Conservation (phyloP, 2,113 vertebrate genomes). For the Pipa parva region DNA sequence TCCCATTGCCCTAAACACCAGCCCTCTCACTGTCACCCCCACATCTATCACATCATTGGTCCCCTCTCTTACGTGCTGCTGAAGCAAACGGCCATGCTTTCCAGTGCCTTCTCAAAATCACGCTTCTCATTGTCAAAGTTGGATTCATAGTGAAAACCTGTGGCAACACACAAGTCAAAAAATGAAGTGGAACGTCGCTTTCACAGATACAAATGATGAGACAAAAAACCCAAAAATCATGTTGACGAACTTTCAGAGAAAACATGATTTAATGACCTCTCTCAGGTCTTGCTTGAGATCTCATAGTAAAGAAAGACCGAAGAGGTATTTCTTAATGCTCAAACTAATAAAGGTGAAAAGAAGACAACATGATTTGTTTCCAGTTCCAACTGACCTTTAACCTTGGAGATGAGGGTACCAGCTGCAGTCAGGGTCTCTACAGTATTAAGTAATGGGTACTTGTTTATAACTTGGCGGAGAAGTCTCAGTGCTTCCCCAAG, state of each 20-base stretch:
- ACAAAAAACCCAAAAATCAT: neutral
- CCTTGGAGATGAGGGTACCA: slow-evolving; percentile 87
- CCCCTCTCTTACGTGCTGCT: slow-evolving; percentile 82
- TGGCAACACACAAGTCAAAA: neutral
- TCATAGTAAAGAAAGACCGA: too few species aligned
- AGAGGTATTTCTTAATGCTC: too few species aligned
- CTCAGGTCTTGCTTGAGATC: too few species aligned
- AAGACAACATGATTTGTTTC: neutral
- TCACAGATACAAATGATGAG: neutral
- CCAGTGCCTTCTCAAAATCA: slow-evolving; percentile 92
- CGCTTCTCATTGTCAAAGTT: slow-evolving; percentile 78
- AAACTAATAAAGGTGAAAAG: too few species aligned
- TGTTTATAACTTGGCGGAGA: slow-evolving; percentile 83
- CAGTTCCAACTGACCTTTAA: slow-evolving; percentile 77
- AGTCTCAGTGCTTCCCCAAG: slow-evolving; percentile 84
- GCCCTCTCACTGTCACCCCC: accelerated
- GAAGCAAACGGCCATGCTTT: slow-evolving; percentile 91
- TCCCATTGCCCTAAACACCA: too few species aligned
- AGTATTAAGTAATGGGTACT: slow-evolving; percentile 89
- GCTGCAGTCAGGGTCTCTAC: slow-evolving; percentile 90
- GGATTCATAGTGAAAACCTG: slow-evolving; percentile 86
- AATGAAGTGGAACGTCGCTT: too few species aligned
- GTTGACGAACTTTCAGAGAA: too few species aligned
- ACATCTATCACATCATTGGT: accelerated
- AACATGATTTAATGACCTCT: too few species aligned